A percentile compares a stretch with the other conserved stretches of the same genome.
These are phyloP conservation scores for Anthopleura sola DNA, from an alignment of 64 coral and sea anemone genomes.

Conservation along the genomic window DNA sequence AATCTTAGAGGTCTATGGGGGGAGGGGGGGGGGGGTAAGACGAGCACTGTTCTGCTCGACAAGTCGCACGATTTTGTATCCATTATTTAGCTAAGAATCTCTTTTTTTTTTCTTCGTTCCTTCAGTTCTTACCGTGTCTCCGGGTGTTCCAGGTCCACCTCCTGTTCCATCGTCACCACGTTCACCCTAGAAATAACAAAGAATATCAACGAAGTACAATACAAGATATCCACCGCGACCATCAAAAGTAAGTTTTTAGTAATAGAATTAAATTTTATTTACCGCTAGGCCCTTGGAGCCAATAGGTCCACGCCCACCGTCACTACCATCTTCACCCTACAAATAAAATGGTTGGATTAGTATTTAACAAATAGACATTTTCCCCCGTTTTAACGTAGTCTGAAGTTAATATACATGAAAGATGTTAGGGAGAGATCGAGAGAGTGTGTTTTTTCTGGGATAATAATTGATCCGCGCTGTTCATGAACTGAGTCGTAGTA, in stretches of 20 bases:
- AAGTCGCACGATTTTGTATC: too few species aligned
- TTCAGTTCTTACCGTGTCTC: not conserved
- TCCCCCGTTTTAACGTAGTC: too few species aligned
- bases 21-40: too few species aligned
- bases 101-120: not conserved
- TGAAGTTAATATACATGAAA: too few species aligned
- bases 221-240: not conserved
- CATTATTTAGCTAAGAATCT: not conserved
- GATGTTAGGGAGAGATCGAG: too few species aligned
- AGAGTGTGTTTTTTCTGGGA: too few species aligned
- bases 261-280: not conserved
- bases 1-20: too few species aligned
- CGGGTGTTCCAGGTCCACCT: constrained; percentile 1
- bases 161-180: not conserved
- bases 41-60: too few species aligned
- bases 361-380: not conserved
- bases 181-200: constrained; percentile 9
- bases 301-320: constrained; percentile 14
- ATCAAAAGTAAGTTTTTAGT: not conserved
- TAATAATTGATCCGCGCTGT: too few species aligned
- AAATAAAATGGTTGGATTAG: not conserved
- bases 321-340: constrained; percentile 37
- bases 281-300: constrained; percentile 28
- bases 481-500: too few species aligned
- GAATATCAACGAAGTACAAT: not conserved